A percentile compares a stretch with the other conserved stretches of the same genome.
Evolutionary conservation across 1,140 invertebrate genomes (phyloP).

Genomic region (Aphelinus certus): DNA sequence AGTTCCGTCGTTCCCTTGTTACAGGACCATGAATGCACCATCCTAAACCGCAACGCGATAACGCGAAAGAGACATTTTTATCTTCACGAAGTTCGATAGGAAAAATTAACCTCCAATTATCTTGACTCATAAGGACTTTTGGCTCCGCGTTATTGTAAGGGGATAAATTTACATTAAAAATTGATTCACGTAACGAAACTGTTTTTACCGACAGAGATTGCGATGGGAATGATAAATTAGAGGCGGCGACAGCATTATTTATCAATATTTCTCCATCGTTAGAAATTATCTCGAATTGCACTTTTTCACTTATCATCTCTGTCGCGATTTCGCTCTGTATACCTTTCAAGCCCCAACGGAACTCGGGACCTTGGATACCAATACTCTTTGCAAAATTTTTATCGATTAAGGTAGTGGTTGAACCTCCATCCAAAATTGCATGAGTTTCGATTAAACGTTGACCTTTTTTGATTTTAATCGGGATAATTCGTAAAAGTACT

Average conservation of each 20-base stretch:
- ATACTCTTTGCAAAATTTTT: conserved; percentile 22
- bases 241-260: background rate
- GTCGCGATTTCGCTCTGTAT: background rate
- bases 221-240: conserved; percentile 1
- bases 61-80: too few species aligned
- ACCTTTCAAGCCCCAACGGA: background rate
- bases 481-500: background rate
- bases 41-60: background rate
- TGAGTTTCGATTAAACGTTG: background rate
- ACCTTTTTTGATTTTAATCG: background rate
- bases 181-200: background rate
- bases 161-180: background rate
- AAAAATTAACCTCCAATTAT: conserved; percentile 27
- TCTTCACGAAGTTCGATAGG: conserved; percentile 12
- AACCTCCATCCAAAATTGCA: conserved; percentile 44
- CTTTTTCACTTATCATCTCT: background rate
- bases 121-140: conserved; percentile 29
- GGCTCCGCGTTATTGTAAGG: background rate
- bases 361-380: conserved; percentile 8
- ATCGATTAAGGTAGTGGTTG: conserved; percentile 41
- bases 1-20: too few species aligned
- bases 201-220: too few species aligned
- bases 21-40: background rate
- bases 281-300: background rate
- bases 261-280: background rate